Conservation (phyloP, 2,113 vertebrate genomes). For the Morone saxatilis region DNA sequence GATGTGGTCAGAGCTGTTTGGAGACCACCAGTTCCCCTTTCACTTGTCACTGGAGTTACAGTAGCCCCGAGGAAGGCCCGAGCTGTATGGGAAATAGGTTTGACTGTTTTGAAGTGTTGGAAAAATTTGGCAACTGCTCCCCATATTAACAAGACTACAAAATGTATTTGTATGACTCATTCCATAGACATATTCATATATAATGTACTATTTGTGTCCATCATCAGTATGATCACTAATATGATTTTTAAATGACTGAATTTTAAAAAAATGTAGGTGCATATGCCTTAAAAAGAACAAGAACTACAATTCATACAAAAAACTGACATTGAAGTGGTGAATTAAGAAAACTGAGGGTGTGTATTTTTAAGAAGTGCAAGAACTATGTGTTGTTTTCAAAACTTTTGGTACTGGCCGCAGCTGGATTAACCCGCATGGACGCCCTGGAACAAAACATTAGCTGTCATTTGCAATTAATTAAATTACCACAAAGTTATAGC, state of each 20-base stretch:
- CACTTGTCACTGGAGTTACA: conserved; percentile 73
- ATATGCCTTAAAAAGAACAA: not conserved
- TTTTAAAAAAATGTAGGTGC: not conserved
- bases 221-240: not conserved
- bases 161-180: not conserved
- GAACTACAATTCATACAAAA: not conserved
- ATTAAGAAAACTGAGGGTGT: not conserved
- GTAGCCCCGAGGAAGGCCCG: conserved; percentile 44
- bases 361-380: not conserved
- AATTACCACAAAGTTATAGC: no score
- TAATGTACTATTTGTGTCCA: not conserved
- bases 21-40: conserved; percentile 84
- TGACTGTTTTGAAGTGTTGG: conserved; percentile 38
- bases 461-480: no score
- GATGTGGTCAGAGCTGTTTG: conserved; percentile 85
- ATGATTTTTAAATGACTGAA: not conserved
- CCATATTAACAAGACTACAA: not conserved
- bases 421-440: not conserved
- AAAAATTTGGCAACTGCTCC: conserved; percentile 18
- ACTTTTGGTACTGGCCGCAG: not conserved
- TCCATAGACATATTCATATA: not conserved
- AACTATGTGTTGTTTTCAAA: not conserved
- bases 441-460: not conserved
- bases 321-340: not conserved
- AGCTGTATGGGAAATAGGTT: conserved; percentile 25